Conservation (phyloP, 2,797 vertebrate species). For the Phrynocephalus guinanensis region DNA sequence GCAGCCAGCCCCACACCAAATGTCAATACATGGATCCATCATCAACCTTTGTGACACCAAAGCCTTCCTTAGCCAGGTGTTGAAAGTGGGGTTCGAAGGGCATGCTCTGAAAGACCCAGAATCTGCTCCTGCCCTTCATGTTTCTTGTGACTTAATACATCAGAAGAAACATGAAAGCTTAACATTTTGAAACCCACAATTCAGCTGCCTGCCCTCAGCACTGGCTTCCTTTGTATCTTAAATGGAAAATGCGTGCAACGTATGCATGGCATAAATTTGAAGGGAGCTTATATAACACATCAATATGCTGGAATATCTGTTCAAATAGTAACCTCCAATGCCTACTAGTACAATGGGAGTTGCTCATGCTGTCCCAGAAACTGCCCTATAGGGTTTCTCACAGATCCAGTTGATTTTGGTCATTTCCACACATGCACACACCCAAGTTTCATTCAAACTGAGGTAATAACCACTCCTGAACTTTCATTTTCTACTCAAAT, state of each 20-base stretch:
- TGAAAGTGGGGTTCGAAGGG: slow-evolving; percentile 89
- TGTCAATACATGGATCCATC: slow-evolving; percentile 79
- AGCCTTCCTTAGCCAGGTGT: slow-evolving; percentile 83
- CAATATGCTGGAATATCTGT: background rate
- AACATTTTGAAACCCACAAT: background rate
- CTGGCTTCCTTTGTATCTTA: slow-evolving; percentile 8
- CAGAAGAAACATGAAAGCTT: slow-evolving; percentile 55
- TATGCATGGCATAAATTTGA: background rate
- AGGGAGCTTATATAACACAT: background rate
- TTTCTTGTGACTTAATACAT: slow-evolving; percentile 74
- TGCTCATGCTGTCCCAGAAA: background rate
- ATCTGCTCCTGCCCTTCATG: slow-evolving; percentile 67
- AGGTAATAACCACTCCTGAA: too few species aligned
- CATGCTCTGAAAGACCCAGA: slow-evolving; percentile 72
- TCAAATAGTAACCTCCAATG: background rate
- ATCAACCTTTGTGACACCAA: slow-evolving; percentile 82
- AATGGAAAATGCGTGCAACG: background rate
- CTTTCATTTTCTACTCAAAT: too few species aligned
- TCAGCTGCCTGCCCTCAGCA: background rate
- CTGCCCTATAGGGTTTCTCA: background rate
- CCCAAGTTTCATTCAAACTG: too few species aligned
- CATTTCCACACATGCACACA: too few species aligned
- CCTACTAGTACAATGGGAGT: background rate
- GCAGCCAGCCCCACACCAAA: slow-evolving; percentile 80
- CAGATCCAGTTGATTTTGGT: background rate